Evolutionary conservation across 2,797 vertebrate species (phyloP).

Genomic region (Euthynnus affinis): DNA sequence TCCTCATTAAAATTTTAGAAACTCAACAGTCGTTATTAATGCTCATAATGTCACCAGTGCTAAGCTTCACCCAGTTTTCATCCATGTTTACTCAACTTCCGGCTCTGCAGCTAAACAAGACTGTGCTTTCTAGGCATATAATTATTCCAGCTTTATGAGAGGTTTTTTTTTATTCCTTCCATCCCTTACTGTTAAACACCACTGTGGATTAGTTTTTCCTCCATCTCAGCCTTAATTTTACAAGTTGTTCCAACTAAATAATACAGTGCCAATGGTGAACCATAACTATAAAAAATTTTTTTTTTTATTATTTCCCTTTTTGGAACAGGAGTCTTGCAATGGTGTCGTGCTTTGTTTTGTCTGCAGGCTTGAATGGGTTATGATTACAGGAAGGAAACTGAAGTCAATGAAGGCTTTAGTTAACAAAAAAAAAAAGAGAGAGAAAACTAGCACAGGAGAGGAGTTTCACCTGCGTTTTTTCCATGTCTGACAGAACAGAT

Average conservation of each 20-base stretch:
- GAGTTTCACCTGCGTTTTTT: too few species aligned
- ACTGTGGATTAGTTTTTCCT: background rate
- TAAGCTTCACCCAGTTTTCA: background rate
- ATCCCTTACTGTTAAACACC: background rate
- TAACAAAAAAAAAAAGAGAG: background rate
- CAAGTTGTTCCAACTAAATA: background rate
- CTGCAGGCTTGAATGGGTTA: background rate
- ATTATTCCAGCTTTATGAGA: background rate
- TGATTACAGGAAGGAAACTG: constrained; percentile 13
- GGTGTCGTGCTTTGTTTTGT: constrained; percentile 30
- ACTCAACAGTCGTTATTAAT: background rate
- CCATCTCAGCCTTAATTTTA: too few species aligned
- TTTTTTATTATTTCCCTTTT: background rate
- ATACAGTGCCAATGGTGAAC: background rate
- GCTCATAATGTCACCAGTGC: background rate
- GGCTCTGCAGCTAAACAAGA: constrained; percentile 24
- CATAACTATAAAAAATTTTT: background rate
- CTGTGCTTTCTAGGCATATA: background rate
- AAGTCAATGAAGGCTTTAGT: background rate
- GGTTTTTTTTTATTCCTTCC: background rate
- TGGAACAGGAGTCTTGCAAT: constrained; percentile 3
- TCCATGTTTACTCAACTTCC: constrained; percentile 7
- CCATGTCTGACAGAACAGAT: too few species aligned
- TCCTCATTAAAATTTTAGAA: constrained; percentile 13
- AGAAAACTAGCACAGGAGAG: too few species aligned